Evolutionary conservation across 2,113 vertebrate species (phyloP), one percentile per base, ranked within the genome.

Genomic region (Serinus canaria): DNA sequence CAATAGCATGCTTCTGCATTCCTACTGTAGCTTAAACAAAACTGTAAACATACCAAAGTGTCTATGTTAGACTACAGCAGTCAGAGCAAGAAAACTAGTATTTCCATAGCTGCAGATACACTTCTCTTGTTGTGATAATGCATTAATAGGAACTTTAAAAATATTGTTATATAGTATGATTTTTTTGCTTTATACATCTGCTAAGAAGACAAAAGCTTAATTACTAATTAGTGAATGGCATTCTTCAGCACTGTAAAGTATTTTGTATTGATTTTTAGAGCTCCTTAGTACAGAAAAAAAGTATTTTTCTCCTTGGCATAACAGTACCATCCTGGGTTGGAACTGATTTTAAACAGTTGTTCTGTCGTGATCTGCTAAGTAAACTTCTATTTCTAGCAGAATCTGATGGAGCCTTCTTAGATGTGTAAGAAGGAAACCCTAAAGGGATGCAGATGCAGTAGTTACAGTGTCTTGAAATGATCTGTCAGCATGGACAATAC

Each of bases 1-100:
- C 85, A 95, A 44, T 76, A 92, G 87, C 96, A 93, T 97, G 94
- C 89, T 73, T 95, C 91, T 96, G 93, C 69, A 18, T 69, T 89
- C 90, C 94, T 96, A 91, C 86, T 89, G 59, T 79, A 95, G 92
- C 89, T 95, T 74, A 85, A 93, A 91, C 75, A 66, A 91, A 96
- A 75, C 44, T 76, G 79, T 87, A 83, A 96, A 95, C 88, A 27
- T 68, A 77, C 3, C 44, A 68, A 94, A 94, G 92, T 52, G 91
- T 66, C 93, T 89, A 73, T 64, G 66, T 88, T 68, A 89, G 83
- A 55, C 72, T 97, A 87, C 67, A 59, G 84, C 76, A 88, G 52
- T 91, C 69, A 92, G 90, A 97, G 89, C 91, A 82, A 41, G 67
- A 88, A 83, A 95, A 91, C 67, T 93, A 87, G 28, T 76, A 47